These are phyloP conservation scores for Anguilla megastoma DNA, from an alignment of 2,797 vertebrate genomes.

Conservation along the genomic window DNA sequence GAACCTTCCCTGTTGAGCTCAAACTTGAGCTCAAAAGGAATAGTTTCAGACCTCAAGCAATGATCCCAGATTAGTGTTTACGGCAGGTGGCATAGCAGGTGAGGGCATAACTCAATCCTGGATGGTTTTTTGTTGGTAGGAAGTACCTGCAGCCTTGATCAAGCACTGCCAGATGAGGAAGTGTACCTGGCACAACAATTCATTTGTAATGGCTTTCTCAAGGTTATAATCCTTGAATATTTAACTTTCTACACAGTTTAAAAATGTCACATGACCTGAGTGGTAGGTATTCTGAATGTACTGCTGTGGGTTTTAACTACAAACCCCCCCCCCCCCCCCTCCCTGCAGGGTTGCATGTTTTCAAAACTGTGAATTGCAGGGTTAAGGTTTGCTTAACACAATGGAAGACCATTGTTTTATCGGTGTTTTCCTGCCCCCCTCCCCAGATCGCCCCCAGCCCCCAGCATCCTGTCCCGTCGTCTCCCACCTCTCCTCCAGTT, in stretches of 20 bases:
- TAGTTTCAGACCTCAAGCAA: background rate
- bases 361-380: background rate
- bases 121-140: background rate
- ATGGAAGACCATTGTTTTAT: constrained; percentile 20
- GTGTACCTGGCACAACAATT: background rate
- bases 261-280: background rate
- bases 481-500: constrained; percentile 55
- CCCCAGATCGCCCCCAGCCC: constrained; percentile 72
- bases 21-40: background rate
- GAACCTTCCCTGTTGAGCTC: no score
- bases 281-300: background rate
- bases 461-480: constrained; percentile 71
- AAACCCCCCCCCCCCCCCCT: no score
- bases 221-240: background rate
- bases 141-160: background rate
- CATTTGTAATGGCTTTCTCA: background rate
- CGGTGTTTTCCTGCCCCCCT: background rate
- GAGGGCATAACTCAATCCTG: background rate
- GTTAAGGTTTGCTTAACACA: background rate
- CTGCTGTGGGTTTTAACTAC: no score
- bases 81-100: no score
- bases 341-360: background rate
- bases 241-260: background rate
- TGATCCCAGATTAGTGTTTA: background rate
- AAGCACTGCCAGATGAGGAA: background rate